Evolutionary conservation across 2,888 invertebrate genomes (phyloP), one percentile per base, ranked within the genome.

Genomic region (Sinohyriopsis cumingii): DNA sequence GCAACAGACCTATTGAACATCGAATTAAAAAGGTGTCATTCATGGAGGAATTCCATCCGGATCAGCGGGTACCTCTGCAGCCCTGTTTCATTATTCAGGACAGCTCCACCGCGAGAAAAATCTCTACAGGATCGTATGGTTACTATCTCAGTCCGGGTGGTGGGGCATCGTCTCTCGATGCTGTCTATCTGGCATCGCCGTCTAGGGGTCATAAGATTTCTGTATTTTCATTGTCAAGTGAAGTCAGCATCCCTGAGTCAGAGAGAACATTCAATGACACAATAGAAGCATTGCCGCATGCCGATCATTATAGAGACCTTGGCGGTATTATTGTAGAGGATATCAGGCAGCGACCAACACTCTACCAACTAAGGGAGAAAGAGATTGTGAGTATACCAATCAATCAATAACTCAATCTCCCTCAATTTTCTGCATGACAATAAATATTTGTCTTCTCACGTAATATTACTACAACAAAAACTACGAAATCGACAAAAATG

Each of bases 241-340:
- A 33, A 3, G 54, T 3, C 22, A 75, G 75, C 7, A 15, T 45
- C 15, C 9, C 45, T 15, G 77, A 75, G 45, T 57, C 71, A 0
- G 77, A 78, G 24, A 69, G 68, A 20, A 72, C 77, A 15, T 76
- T 76, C 25, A 73, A 72, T 24, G 82, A 94, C 69, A 94, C 94
- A 0, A 93, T 94, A 81, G 96, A 96, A 89, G 94, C 94, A 1
- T 88, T 96, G 56, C 96, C 96, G 0, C 91, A 95, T 69, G 92
- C 95, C 90, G 95, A 95, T 87, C 94, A 95, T 89, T 96, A 96
- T 87, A 61, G 76, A 22, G 79, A 78, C 28, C 60, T 73, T 15
- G 33, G 68, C 6, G 56, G 66, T 19, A 68, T 73, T 9, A 75
- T 75, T 25, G 67, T 73, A 24, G 75, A 72, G 63, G 81, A 80